Conservation (phyloP, 2,888 invertebrate genomes). For the Anticlea derivata region DNA sequence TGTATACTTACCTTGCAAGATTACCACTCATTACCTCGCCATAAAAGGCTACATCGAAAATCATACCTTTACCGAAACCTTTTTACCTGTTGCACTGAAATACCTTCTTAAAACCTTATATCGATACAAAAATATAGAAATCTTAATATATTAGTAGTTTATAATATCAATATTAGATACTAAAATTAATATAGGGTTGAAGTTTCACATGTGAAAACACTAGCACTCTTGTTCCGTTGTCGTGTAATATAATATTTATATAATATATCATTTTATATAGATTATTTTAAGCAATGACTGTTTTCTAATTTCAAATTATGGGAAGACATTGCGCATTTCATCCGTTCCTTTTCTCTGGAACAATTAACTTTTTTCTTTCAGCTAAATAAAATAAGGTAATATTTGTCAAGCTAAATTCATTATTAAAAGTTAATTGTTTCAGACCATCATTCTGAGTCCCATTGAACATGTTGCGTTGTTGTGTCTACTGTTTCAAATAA, state of each 20-base stretch:
- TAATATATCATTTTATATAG: slow-evolving; percentile 70
- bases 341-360: slow-evolving; percentile 80
- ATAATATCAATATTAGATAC: slow-evolving; percentile 77
- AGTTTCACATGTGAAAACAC: slow-evolving; percentile 84
- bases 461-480: slow-evolving; percentile 41
- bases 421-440: slow-evolving; percentile 62
- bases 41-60: slow-evolving; percentile 68
- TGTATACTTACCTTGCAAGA: slow-evolving; percentile 63
- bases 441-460: slow-evolving; percentile 69
- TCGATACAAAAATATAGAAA: slow-evolving; percentile 64
- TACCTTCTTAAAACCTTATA: slow-evolving; percentile 61
- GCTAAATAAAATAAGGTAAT: neutral
- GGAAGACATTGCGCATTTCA: slow-evolving; percentile 85
- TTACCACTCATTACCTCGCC: slow-evolving; percentile 64
- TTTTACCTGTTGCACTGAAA: slow-evolving; percentile 79
- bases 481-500: slow-evolving; percentile 21
- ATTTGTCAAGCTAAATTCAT: neutral
- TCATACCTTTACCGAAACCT: slow-evolving; percentile 71
- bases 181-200: slow-evolving; percentile 70
- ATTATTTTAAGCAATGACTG: slow-evolving; percentile 81
- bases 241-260: slow-evolving; percentile 75
- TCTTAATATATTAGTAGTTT: slow-evolving; percentile 76
- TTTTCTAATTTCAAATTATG: slow-evolving; percentile 78
- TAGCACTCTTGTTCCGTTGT: slow-evolving; percentile 81
- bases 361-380: slow-evolving; percentile 64